A percentile compares a stretch with the other conserved stretches of the same genome.
phyloP scores from a whole-genome alignment of 1,140 invertebrate species.

The Heliconius hermathena region DNA sequence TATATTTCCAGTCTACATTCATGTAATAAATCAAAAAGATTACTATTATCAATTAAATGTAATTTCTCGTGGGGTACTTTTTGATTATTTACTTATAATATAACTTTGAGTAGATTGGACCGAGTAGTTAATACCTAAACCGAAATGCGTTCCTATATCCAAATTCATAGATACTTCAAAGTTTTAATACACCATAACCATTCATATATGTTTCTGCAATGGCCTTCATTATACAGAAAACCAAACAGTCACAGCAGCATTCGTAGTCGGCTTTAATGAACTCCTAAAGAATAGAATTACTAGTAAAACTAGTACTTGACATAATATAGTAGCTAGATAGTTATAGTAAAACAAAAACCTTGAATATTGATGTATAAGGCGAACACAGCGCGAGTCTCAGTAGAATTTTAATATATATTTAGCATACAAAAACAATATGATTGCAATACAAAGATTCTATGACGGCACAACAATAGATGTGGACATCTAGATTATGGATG shows the following conservation, averaged over 20 bases:
- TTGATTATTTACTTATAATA: too few relatives aligned
- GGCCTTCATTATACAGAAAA: background rate
- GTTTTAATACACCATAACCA: background rate
- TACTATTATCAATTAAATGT: too few relatives aligned
- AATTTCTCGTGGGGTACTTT: too few relatives aligned
- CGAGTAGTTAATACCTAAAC: too few relatives aligned
- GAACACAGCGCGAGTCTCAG: conserved; percentile 39
- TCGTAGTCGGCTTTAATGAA: conserved; percentile 37
- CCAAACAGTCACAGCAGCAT: conserved; percentile 29
- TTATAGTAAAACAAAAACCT: conserved; percentile 40
- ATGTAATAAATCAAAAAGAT: too few relatives aligned
- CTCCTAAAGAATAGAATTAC: conserved; percentile 43
- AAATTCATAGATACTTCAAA: background rate
- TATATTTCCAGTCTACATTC: too few relatives aligned
- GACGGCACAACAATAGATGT: conserved; percentile 56
- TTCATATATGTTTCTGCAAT: background rate
- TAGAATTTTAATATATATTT: conserved; percentile 67
- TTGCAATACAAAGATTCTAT: conserved; percentile 53
- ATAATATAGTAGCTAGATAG: conserved; percentile 29
- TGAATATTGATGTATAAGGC: conserved; percentile 66
- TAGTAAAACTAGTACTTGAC: conserved; percentile 30
- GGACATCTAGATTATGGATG: conserved; percentile 59
- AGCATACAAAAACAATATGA: conserved; percentile 73
- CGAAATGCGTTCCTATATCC: background rate
- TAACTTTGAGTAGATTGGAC: too few relatives aligned